Conservation (phyloP, 2,113 vertebrate species). For the Desmodus rotundus region DNA sequence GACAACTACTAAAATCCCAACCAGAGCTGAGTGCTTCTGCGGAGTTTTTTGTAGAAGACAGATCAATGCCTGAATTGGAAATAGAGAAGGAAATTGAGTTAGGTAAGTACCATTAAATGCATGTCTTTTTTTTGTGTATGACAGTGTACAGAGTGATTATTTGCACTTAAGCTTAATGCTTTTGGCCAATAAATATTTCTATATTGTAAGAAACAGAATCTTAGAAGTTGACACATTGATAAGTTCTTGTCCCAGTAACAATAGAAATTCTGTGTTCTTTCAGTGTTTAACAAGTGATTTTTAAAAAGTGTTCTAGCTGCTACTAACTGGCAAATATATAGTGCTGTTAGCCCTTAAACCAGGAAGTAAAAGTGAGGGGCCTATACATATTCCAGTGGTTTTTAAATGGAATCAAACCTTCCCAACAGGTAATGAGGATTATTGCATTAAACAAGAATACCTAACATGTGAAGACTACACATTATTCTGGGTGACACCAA, state of each 20-base stretch:
- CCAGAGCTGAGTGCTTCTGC: conserved; percentile 67
- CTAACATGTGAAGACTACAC: conserved; percentile 76
- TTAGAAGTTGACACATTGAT: not conserved
- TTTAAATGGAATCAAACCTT: conserved; percentile 55
- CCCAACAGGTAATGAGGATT: conserved; percentile 78
- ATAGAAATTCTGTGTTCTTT: conserved; percentile 13
- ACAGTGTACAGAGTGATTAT: not conserved
- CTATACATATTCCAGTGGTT: not conserved
- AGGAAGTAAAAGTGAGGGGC: not conserved
- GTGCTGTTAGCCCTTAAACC: not conserved
- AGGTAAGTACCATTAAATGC: conserved; percentile 67
- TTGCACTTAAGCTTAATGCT: conserved; percentile 1
- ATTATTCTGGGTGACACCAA: conserved; percentile 75
- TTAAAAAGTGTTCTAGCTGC: conserved; percentile 32
- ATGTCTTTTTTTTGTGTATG: conserved; percentile 8
- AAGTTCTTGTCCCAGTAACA: not conserved
- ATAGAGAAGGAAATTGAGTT: conserved; percentile 73
- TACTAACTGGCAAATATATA: not conserved
- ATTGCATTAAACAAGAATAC: conserved; percentile 77
- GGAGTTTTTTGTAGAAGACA: conserved; percentile 74
- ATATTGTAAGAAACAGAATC: not conserved
- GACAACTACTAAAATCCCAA: conserved; percentile 76
- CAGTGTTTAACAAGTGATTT: conserved; percentile 33
- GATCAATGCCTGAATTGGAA: conserved; percentile 78
- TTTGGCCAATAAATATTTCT: not conserved